Percentiles rank a stretch among this genome's conserved stretches.
phyloP scores from a whole-genome alignment of 1,140 invertebrate genomes.

The Caenorhabditis tropicalis region DNA sequence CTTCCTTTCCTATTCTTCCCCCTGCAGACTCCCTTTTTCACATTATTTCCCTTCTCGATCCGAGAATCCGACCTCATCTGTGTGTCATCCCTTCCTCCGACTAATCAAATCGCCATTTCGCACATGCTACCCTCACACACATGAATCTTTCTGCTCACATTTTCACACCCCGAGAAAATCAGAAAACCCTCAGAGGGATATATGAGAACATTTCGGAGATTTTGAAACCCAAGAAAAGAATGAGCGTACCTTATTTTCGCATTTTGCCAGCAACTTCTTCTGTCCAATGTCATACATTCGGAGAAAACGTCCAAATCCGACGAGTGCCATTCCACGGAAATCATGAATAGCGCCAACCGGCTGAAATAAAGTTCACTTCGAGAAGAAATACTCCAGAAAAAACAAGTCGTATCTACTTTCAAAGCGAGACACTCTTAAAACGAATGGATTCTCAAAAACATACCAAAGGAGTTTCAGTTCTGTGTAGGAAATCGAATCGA shows the following conservation, averaged over 20 bases:
- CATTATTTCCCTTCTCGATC: not conserved
- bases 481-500: constrained; percentile 87
- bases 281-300: constrained; percentile 95
- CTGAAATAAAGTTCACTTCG: constrained; percentile 54
- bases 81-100: not conserved
- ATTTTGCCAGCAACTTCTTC: constrained; percentile 93
- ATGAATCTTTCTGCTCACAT: not conserved
- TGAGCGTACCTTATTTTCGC: constrained; percentile 87
- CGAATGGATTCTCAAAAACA: no score
- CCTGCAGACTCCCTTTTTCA: not conserved
- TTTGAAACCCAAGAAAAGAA: not conserved
- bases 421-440: no score
- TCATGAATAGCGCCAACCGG: constrained; percentile 83
- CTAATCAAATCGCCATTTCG: constrained; percentile 21
- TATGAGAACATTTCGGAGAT: not conserved
- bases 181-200: not conserved
- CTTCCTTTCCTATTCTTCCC: not conserved
- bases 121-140: not conserved
- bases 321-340: constrained; percentile 88
- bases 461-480: constrained; percentile 81
- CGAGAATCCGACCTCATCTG: not conserved
- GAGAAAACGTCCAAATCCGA: constrained; percentile 89
- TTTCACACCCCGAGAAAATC: not conserved
- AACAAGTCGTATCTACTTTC: not conserved
- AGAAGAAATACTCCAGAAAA: not conserved